phyloP scores from a whole-genome alignment of 2,113 vertebrate genomes.

The Aramus guarauna region DNA sequence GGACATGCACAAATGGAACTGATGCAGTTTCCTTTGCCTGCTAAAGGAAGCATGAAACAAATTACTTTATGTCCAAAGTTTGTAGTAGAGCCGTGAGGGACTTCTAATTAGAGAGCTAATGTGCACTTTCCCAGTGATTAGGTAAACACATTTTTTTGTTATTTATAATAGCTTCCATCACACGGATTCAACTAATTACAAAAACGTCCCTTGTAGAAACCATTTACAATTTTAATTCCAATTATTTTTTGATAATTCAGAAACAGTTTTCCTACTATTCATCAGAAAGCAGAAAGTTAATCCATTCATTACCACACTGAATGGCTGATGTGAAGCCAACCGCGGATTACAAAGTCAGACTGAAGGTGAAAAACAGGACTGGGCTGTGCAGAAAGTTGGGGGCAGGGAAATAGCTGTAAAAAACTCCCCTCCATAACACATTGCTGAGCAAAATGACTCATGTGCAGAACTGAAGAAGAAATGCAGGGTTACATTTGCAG shows the following conservation, averaged over 20 bases:
- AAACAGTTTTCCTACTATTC: constrained; percentile 28
- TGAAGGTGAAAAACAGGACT: constrained; percentile 35
- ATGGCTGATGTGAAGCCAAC: constrained; percentile 17
- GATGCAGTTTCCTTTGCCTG: neutral
- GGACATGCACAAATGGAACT: neutral
- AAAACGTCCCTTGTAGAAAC: constrained; percentile 47
- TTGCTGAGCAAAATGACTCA: neutral
- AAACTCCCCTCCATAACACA: neutral
- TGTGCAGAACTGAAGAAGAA: neutral
- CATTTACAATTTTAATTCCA: constrained; percentile 64
- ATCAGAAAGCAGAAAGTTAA: constrained; percentile 48
- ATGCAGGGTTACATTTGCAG: neutral
- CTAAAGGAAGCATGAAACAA: constrained; percentile 28
- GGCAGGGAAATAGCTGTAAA: neutral
- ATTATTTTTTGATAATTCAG: constrained; percentile 64
- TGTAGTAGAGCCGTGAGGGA: constrained; percentile 27
- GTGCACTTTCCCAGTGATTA: constrained; percentile 48
- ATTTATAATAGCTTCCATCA: constrained; percentile 52
- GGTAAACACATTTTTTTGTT: constrained; percentile 65
- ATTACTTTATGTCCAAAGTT: constrained; percentile 46
- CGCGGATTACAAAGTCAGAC: constrained; percentile 20
- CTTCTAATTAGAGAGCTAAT: constrained; percentile 62
- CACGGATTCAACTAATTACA: constrained; percentile 50
- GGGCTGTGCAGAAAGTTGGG: neutral
- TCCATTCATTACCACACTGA: constrained; percentile 40